Percentiles rank a stretch among this genome's conserved stretches.
These are phyloP conservation scores for Thereva unica DNA, from an alignment of 2,888 invertebrate genomes.

Conservation along the genomic window DNA sequence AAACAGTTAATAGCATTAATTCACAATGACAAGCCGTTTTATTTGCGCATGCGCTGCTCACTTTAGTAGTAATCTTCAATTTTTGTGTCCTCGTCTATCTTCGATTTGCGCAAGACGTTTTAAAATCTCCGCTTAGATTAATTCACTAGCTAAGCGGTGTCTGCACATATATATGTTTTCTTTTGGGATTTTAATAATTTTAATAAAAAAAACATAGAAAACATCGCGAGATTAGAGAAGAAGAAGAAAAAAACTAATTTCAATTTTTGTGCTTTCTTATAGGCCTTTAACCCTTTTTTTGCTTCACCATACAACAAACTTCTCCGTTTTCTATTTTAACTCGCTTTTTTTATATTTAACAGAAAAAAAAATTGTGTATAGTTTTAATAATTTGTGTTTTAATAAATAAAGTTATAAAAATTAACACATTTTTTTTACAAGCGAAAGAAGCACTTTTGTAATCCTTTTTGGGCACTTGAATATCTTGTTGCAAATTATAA, in stretches of 20 bases:
- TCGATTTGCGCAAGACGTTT: no score
- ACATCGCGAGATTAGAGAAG: no score
- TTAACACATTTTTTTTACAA: background rate
- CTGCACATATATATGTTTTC: no score
- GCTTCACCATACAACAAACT: slow-evolving; percentile 10
- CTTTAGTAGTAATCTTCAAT: no score
- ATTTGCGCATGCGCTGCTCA: no score
- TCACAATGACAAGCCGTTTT: slow-evolving; percentile 11
- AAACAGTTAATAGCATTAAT: slow-evolving; percentile 6
- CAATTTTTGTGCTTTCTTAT: no score
- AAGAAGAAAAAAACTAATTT: background rate
- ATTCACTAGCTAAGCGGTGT: no score
- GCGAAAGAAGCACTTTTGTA: slow-evolving; percentile 7
- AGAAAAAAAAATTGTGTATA: background rate
- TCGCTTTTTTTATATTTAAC: slow-evolving; percentile 10
- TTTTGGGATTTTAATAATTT: no score
- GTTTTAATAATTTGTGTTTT: background rate
- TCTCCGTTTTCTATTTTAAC: background rate
- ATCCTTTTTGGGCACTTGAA: background rate
- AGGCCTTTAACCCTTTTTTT: slow-evolving; percentile 14
- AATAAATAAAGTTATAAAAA: background rate
- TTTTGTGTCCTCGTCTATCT: no score
- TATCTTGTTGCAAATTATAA: slow-evolving; percentile 35
- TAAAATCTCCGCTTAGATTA: no score
- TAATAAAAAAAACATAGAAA: no score